Percentiles rank a stretch among this genome's conserved stretches.
Conservation (phyloP, 2,797 vertebrate genomes). For the Cuniculus paca region DNA sequence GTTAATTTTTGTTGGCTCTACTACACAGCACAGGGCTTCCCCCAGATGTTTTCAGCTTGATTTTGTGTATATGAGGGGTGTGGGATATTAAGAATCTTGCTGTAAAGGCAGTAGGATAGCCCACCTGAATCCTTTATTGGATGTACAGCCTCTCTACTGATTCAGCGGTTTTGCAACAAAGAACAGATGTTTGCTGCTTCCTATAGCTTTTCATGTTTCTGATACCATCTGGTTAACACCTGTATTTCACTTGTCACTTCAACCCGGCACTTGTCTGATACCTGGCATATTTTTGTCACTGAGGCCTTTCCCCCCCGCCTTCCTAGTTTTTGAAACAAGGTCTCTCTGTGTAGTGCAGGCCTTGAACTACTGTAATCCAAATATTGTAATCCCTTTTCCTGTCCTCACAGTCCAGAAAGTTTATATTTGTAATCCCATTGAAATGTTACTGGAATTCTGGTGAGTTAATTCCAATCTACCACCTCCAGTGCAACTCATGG, state of each 20-base stretch:
- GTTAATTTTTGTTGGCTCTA: background rate
- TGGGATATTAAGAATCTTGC: background rate
- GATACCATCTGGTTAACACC: background rate
- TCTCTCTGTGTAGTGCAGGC: background rate
- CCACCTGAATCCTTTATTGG: background rate
- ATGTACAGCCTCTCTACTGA: background rate
- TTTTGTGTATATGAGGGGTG: background rate
- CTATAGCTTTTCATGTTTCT: rapidly evolving
- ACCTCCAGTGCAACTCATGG: too few species aligned
- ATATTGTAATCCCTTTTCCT: too few species aligned
- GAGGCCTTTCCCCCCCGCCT: background rate
- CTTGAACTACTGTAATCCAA: background rate
- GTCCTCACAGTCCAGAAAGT: too few species aligned
- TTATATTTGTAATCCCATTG: too few species aligned
- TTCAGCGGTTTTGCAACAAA: background rate
- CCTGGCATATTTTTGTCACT: background rate
- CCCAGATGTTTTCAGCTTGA: background rate
- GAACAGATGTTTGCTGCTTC: background rate
- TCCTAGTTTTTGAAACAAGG: background rate
- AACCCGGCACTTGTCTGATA: background rate
- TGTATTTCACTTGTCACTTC: background rate
- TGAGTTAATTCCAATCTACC: too few species aligned
- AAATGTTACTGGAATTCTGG: too few species aligned
- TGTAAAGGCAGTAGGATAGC: background rate
- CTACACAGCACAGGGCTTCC: background rate